Percentiles rank a stretch among this genome's conserved stretches.
These are phyloP conservation scores for Cariama cristata DNA, from an alignment of 2,113 vertebrate species.

Conservation along the genomic window DNA sequence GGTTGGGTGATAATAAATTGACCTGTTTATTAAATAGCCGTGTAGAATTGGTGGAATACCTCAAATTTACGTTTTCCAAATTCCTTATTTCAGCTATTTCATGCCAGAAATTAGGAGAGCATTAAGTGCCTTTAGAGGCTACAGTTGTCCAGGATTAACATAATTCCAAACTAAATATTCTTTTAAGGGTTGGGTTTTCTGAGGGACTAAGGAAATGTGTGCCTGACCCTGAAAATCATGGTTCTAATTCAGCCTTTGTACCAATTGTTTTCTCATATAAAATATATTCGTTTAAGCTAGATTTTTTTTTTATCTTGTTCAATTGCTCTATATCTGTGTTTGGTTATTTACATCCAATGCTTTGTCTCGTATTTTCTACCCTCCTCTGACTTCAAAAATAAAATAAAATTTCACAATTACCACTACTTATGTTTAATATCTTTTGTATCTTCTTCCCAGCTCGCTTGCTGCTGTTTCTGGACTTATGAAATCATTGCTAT, in stretches of 20 bases:
- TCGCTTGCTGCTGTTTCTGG: background rate
- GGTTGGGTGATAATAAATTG: background rate
- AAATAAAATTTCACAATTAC: constrained; percentile 43
- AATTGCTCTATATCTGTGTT: background rate
- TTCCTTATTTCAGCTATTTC: background rate
- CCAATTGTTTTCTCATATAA: background rate
- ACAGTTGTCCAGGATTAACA: background rate
- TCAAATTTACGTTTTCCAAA: background rate
- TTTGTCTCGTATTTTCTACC: constrained; percentile 1
- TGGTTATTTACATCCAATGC: background rate
- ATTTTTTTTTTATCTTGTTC: background rate
- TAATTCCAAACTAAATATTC: background rate
- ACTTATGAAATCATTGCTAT: background rate
- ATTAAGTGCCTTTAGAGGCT: background rate
- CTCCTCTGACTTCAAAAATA: background rate
- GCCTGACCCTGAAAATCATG: background rate
- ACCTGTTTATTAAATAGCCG: background rate
- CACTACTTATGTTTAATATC: background rate
- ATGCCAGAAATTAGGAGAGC: background rate
- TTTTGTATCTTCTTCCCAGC: background rate
- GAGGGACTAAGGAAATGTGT: background rate
- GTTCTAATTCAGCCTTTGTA: constrained; percentile 8
- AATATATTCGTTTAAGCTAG: constrained; percentile 33
- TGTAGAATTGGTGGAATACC: background rate
- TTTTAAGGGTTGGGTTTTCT: background rate